Base-by-base conservation (phyloP, 2,888 invertebrate genomes). In the Callimorpha dominula region DNA sequence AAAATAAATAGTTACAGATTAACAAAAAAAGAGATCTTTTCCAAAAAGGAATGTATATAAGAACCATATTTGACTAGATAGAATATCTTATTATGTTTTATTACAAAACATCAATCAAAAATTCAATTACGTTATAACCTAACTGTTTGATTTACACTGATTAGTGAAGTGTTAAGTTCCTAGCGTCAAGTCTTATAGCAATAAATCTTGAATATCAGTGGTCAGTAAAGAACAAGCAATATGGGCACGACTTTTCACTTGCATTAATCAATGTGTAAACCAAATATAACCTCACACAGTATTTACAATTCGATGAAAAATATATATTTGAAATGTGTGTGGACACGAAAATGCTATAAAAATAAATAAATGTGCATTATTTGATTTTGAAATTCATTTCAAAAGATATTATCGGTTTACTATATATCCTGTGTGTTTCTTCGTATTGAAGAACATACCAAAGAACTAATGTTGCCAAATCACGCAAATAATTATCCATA, bases 51-150 rank as follows among this genome's bases (percentile, higher is more conserved):
- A 85, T 78, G 71, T 78, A 77, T 31, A 31, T 77, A 71, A 60
- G 78, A 74, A 77, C 77, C 79, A 83, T 76, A 82, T 87, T 86
- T 85, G 87, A 88, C 87, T 88, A 88, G 86, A 83, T 82, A 80
- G 73, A 76, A 73, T 72, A 68, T 73, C 79, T 74, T 78, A 77
- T 70, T 78, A 77, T 68, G 65, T 75, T 65, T 73, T 65, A 75
- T 79, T 60, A 68, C 60, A 82, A 84, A 81, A 77, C 73, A 71
- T 79, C 71, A 76, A 76, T 81, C 75, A 72, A 81, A 81, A 80
- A 65, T 52, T 77, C 70, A 68, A 71, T 80, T 83, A 73, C 76
- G 74, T 66, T 76, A 77, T 74, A 50, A 69, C n/a, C 71, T 73
- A 78, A 15, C 70, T 72, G 6, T 31, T 31, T 60, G 60, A 60